Percentiles rank a stretch among this genome's conserved stretches.
These are phyloP conservation scores for Heterodera carotae DNA, from an alignment of 1,140 invertebrate genomes.

Conservation along the genomic window DNA sequence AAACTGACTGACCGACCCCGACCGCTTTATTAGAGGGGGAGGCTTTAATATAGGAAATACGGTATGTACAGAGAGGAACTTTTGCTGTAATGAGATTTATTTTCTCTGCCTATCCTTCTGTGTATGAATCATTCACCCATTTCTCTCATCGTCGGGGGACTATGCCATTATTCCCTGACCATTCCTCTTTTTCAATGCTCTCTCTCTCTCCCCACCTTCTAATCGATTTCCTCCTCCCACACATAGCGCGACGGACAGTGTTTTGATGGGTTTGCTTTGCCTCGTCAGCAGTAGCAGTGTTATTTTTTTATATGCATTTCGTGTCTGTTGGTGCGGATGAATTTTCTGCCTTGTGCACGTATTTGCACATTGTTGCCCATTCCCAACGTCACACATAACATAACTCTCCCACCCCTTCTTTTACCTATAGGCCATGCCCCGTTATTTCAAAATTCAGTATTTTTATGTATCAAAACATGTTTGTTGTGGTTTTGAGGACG, in stretches of 20 bases:
- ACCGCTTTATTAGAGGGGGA: no score
- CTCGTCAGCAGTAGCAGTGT: no score
- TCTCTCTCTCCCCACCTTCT: neutral
- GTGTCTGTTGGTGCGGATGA: neutral
- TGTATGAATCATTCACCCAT: no score
- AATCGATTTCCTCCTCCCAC: neutral
- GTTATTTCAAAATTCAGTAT: neutral
- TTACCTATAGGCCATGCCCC: neutral
- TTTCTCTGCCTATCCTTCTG: no score
- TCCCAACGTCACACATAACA: no score
- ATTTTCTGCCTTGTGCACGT: neutral
- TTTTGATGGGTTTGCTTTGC: neutral
- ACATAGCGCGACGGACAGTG: neutral
- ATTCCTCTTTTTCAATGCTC: neutral
- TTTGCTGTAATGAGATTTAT: no score
- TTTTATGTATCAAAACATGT: no score
- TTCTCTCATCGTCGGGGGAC: neutral
- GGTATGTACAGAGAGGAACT: no score
- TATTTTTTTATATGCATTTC: neutral
- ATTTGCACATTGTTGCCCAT: neutral
- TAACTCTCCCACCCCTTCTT: neutral
- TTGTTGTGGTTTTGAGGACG: no score
- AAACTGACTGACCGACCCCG: no score
- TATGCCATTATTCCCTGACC: neutral
- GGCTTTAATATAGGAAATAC: no score